These are phyloP conservation scores for Holothuria glaberrima DNA, from an alignment of 35 echinoderm and acorn worm genomes.

Conservation along the genomic window DNA sequence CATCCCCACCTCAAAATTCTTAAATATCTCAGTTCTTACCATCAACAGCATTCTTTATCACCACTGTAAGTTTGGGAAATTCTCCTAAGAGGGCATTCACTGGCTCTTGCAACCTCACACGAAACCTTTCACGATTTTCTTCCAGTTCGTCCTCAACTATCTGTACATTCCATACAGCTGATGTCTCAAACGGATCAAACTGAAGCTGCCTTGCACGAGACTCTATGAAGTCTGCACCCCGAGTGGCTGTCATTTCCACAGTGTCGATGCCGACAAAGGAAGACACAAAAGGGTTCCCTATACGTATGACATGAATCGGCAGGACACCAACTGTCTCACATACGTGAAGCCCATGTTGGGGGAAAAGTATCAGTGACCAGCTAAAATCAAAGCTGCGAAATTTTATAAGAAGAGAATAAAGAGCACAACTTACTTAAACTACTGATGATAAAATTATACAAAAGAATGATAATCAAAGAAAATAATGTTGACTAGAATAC, in stretches of 20 bases:
- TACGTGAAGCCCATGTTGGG: slow-evolving; percentile 55
- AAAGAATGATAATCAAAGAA: no score
- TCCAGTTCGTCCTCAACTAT: slow-evolving; percentile 83
- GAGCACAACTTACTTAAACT: no score
- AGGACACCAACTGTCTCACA: slow-evolving; percentile 89
- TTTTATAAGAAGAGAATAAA: not conserved
- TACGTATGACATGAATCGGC: slow-evolving; percentile 70
- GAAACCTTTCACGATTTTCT: slow-evolving; percentile 83
- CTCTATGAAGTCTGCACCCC: slow-evolving; percentile 65
- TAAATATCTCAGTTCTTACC: slow-evolving; percentile 56
- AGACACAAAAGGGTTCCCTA: slow-evolving; percentile 73
- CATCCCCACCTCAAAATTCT: slow-evolving; percentile 1
- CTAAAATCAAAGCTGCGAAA: slow-evolving; percentile 87
- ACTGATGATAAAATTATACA: no score
- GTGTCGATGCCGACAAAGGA: slow-evolving; percentile 80
- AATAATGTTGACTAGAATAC: no score
- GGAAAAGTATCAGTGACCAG: slow-evolving; percentile 80
- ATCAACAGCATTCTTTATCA: slow-evolving; percentile 88
- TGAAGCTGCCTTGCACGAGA: slow-evolving; percentile 78
- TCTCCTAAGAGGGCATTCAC: slow-evolving; percentile 83
- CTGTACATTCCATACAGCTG: slow-evolving; percentile 71
- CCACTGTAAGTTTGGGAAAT: slow-evolving; percentile 63
- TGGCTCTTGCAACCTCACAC: slow-evolving; percentile 67
- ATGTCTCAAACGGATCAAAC: slow-evolving; percentile 81
- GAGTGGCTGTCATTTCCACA: slow-evolving; percentile 66